Evolutionary conservation across 2,113 vertebrate genomes (phyloP).

Genomic region (Eretmochelys imbricata): DNA sequence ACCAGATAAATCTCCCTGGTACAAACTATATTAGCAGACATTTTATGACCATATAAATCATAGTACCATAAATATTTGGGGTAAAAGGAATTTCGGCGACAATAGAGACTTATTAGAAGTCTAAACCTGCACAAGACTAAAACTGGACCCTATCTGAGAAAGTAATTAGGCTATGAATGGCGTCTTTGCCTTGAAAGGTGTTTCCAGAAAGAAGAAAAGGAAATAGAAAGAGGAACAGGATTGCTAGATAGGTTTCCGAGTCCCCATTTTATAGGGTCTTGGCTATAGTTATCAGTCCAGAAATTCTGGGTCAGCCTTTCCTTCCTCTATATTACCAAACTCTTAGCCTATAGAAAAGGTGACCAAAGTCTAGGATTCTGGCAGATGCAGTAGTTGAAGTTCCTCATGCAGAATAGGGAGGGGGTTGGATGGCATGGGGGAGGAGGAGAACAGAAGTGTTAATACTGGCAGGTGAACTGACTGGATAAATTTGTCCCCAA

Average conservation of each 20-base stretch:
- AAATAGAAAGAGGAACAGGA: background rate
- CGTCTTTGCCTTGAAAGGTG: slow-evolving; percentile 43
- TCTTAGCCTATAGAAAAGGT: slow-evolving; percentile 3
- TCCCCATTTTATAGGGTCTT: slow-evolving; percentile 36
- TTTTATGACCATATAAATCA: background rate
- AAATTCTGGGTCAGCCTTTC: slow-evolving; percentile 45
- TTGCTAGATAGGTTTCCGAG: background rate
- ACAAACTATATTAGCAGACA: background rate
- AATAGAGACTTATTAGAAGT: background rate
- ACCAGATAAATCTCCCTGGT: background rate
- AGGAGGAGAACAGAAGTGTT: slow-evolving; percentile 44
- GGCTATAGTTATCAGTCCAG: slow-evolving; percentile 43
- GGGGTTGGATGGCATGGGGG: background rate
- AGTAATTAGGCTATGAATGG: slow-evolving; percentile 44
- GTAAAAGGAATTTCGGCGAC: background rate
- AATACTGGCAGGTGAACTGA: slow-evolving; percentile 58
- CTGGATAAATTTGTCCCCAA: slow-evolving; percentile 57
- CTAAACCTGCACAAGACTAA: background rate
- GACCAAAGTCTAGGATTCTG: slow-evolving; percentile 37
- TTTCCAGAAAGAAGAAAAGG: slow-evolving; percentile 66
- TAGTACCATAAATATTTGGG: background rate
- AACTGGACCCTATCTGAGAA: slow-evolving; percentile 14
- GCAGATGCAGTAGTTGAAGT: slow-evolving; percentile 54
- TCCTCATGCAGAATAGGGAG: slow-evolving; percentile 21
- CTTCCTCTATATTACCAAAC: slow-evolving; percentile 40